Evolutionary conservation across 2,113 vertebrate species (phyloP), one percentile per base, ranked within the genome.

Genomic region (Onychorhynchus coronatus): DNA sequence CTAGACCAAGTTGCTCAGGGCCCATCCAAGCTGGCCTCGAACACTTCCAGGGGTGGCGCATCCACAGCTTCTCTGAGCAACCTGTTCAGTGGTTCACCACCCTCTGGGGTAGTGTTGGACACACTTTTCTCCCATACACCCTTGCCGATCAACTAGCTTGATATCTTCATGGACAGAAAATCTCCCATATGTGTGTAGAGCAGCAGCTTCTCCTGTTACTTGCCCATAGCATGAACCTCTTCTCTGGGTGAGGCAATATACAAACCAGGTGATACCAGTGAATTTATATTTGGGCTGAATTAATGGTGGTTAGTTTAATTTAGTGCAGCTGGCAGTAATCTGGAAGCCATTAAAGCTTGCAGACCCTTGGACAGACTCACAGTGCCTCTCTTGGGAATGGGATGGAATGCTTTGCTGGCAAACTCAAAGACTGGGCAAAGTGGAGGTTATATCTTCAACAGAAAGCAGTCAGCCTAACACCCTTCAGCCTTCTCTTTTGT

Each of bases 41-140:
- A 9, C 21, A 23, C 41, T 83, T 12, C 25, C 22, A 70, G 17
- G 23, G 20, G 22, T 35, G 21, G 21, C 14, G 4, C 17, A 41
- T 27, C 25, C 63, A 23, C 25, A 62, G 25, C 41, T 62, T 76
- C 47, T 55, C 41, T 49, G 25, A 20, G 31, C 17, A 62, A 16
- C 47, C 31, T 55, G 24, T 62, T 35, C 41, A 55, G 20, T 76
- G 47, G 11, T 42, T 42, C 31, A 39, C 20, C 20, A 10, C 12
- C 2, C 24, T 55, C 39, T 47, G 16, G 39, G 19, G 30, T 2
- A 41, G n/a, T 20, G 4, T 12, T 46, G 18, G 35, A 61, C 78
- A 33, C 24, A 12, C 35, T 63, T 81, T 58, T 46, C 39, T 55
- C 5, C 3, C 0, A 1, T 1, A 3, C 13, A 15, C 7, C 9